Evolutionary conservation across 2,888 invertebrate genomes (phyloP).

Genomic region (Tinea pellionella): DNA sequence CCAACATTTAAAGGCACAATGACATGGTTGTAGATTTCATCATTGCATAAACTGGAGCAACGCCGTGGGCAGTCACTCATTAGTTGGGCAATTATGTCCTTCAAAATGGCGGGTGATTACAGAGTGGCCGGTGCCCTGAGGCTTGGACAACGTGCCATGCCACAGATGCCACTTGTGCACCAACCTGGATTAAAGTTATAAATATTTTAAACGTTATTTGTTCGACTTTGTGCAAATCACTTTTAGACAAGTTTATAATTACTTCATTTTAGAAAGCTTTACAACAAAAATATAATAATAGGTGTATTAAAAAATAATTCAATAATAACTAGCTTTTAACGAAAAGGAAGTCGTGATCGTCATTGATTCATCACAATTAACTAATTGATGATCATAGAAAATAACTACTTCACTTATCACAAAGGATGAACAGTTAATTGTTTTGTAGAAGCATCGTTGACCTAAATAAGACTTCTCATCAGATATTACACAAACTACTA

Average conservation of each 20-base stretch:
- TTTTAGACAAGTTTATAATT: background rate
- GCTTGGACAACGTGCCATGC: constrained; percentile 26
- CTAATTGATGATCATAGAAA: constrained; percentile 1
- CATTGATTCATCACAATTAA: background rate
- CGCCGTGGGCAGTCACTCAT: constrained; percentile 55
- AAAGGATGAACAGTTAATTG: constrained; percentile 19
- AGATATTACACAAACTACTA: constrained; percentile 32
- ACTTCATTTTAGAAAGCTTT: background rate
- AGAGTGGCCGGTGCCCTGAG: constrained; percentile 36
- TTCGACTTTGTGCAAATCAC: background rate
- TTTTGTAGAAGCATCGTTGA: constrained; percentile 43
- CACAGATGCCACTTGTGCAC: constrained; percentile 41
- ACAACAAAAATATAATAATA: no score
- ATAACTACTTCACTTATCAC: background rate
- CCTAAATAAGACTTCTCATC: constrained; percentile 36
- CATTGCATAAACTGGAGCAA: constrained; percentile 56
- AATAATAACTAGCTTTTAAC: background rate
- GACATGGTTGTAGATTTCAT: constrained; percentile 22
- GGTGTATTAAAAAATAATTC: no score
- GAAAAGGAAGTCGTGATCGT: constrained; percentile 3
- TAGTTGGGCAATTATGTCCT: constrained; percentile 56
- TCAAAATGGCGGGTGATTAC: constrained; percentile 62
- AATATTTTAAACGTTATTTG: constrained; percentile 1
- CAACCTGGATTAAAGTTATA: constrained; percentile 9
- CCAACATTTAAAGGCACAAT: background rate